Conservation (phyloP, 2,797 vertebrate genomes). For the Momotus momota region DNA sequence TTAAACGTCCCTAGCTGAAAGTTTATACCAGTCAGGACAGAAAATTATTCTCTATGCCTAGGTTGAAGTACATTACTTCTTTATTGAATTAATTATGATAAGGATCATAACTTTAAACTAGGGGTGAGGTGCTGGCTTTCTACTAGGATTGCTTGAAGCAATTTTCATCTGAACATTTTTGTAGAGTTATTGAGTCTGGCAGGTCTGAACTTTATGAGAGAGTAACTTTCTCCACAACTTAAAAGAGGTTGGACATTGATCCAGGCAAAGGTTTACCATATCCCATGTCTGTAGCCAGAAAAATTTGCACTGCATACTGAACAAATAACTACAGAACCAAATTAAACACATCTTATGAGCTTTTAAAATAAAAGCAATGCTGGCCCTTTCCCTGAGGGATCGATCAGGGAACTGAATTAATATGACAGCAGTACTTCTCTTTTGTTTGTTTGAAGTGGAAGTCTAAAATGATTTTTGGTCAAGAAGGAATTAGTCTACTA, state of each 20-base stretch:
- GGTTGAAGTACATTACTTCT: conserved; percentile 98
- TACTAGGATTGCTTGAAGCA: conserved; percentile 92
- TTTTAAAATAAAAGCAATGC: conserved; percentile 77
- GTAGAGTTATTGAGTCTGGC: conserved; percentile 98
- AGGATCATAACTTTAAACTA: conserved; percentile 99
- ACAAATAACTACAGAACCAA: conserved; percentile 86
- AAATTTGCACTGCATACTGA: conserved; percentile 99
- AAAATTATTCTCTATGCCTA: conserved; percentile 90
- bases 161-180: conserved; percentile 91
- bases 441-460: conserved; percentile 59
- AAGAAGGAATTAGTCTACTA: conserved; percentile 44
- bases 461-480: conserved; percentile 35
- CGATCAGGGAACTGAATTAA: conserved; percentile 56
- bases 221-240: conserved; percentile 96
- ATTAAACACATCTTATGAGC: conserved; percentile 79
- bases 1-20: conserved; percentile 88
- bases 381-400: conserved; percentile 64
- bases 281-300: conserved; percentile 89
- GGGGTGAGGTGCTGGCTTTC: conserved; percentile 94
- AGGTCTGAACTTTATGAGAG: conserved; percentile 97
- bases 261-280: conserved; percentile 87
- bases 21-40: conserved; percentile 88
- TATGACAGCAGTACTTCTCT: conserved; percentile 50
- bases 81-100: conserved; percentile 99
- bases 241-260: conserved; percentile 94